Conservation (phyloP, 2,797 vertebrate species). For the Scomberomorus guttatus region DNA sequence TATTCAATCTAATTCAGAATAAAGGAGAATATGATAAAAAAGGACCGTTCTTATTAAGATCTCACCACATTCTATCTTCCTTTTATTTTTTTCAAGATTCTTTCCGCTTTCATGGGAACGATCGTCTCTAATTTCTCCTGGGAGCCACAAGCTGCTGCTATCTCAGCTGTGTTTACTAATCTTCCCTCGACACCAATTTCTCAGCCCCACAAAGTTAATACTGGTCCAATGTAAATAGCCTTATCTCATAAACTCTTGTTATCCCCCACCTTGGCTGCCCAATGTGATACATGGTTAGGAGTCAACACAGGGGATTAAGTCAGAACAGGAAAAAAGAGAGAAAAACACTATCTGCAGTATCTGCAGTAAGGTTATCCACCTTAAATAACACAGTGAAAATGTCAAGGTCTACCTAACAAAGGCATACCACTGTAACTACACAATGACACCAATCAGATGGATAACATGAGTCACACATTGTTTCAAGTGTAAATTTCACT, state of each 20-base stretch:
- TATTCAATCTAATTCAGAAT: constrained; percentile 61
- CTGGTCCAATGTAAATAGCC: constrained; percentile 83
- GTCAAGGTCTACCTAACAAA: constrained; percentile 36
- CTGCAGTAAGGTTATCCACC: constrained; percentile 39
- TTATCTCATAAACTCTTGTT: constrained; percentile 85
- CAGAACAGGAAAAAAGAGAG: constrained; percentile 23
- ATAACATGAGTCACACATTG: constrained; percentile 37
- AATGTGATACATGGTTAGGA: constrained; percentile 66
- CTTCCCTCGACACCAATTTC: constrained; percentile 82
- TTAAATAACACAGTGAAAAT: constrained; percentile 58
- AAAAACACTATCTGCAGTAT: constrained; percentile 40
- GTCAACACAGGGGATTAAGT: constrained; percentile 67
- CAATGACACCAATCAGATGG: constrained; percentile 30
- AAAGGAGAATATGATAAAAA: constrained; percentile 62
- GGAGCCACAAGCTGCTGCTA: constrained; percentile 79
- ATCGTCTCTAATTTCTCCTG: constrained; percentile 82
- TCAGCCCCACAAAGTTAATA: constrained; percentile 81
- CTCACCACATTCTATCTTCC: constrained; percentile 59
- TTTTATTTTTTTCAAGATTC: constrained; percentile 42
- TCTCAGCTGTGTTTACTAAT: constrained; percentile 83
- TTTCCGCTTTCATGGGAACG: constrained; percentile 74
- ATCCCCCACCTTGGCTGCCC: constrained; percentile 70
- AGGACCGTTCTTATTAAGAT: constrained; percentile 70
- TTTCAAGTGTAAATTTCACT: constrained; percentile 28
- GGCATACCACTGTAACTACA: constrained; percentile 5